Percentiles rank a stretch among this genome's conserved stretches.
Conservation (phyloP, 2,888 invertebrate species). For the Hesperia comma region DNA sequence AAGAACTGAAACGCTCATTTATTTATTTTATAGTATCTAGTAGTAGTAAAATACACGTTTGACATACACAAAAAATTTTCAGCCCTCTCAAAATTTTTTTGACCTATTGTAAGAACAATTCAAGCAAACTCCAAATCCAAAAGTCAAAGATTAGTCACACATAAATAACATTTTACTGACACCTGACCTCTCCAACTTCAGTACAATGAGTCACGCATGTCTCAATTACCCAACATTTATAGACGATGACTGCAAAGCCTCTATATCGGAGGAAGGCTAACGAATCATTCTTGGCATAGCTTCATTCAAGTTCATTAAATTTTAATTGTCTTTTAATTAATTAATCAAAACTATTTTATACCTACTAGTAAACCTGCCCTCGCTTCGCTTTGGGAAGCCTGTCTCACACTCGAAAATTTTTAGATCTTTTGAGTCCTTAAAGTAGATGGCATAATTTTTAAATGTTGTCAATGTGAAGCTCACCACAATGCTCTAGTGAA, state of each 20-base stretch:
- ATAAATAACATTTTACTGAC: slow-evolving; percentile 14
- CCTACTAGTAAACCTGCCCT: no score
- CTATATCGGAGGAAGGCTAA: slow-evolving; percentile 7
- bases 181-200: slow-evolving; percentile 6
- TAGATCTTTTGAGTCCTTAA: no score
- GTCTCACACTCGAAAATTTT: no score
- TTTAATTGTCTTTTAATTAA: no score
- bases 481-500: no score
- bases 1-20: no score
- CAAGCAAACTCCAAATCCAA: not conserved
- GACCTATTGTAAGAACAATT: not conserved
- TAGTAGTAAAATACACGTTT: no score
- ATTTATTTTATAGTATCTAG: no score
- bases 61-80: not conserved
- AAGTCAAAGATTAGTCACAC: slow-evolving; percentile 1
- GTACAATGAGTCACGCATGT: slow-evolving; percentile 2
- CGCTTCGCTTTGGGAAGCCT: no score
- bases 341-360: no score
- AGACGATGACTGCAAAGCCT: slow-evolving; percentile 13
- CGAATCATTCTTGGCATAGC: slow-evolving; percentile 14
- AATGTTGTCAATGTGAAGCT: no score
- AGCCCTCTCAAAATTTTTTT: not conserved
- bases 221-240: slow-evolving; percentile 17
- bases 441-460: no score
- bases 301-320: not conserved